A percentile compares a stretch with the other conserved stretches of the same genome.
phyloP scores from a whole-genome alignment of 2,888 invertebrate species.

The Sarcophaga subvicina region DNA sequence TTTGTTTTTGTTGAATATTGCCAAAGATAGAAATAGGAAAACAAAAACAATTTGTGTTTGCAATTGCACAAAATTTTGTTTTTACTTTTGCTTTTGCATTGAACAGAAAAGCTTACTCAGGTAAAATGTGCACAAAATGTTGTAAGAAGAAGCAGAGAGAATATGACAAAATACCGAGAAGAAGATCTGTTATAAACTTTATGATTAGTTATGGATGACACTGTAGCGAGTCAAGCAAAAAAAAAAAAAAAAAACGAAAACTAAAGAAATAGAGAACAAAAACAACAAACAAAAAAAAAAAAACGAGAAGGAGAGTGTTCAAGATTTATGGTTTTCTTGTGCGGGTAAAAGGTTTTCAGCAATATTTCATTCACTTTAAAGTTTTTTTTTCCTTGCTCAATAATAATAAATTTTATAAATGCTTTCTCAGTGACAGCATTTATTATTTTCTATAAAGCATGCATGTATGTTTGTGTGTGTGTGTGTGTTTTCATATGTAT shows the following conservation, averaged over 20 bases:
- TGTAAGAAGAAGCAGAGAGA: slow-evolving; percentile 14
- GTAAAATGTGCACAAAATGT: slow-evolving; percentile 26
- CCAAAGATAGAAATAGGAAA: background rate
- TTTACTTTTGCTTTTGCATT: too few species aligned
- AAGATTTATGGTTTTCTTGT: background rate
- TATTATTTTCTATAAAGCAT: background rate
- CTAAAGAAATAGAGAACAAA: background rate
- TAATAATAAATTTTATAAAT: slow-evolving; percentile 1
- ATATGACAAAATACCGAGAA: background rate
- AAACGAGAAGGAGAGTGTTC: too few species aligned
- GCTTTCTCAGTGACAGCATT: background rate
- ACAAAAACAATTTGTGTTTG: slow-evolving; percentile 33
- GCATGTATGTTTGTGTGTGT: background rate
- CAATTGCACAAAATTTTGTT: too few species aligned
- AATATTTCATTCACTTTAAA: background rate
- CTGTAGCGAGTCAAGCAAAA: background rate
- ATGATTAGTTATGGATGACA: slow-evolving; percentile 43
- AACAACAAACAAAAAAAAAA: background rate
- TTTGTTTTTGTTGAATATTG: background rate
- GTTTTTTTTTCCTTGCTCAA: background rate
- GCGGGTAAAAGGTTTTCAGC: background rate
- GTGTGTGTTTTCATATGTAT: too few species aligned
- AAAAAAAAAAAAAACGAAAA: background rate
- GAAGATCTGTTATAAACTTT: slow-evolving; percentile 32
- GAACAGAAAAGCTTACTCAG: slow-evolving; percentile 41